A percentile compares a stretch with the other conserved stretches of the same genome.
Conservation (phyloP, 1,140 invertebrate genomes). For the Trachelipus rathkii region DNA sequence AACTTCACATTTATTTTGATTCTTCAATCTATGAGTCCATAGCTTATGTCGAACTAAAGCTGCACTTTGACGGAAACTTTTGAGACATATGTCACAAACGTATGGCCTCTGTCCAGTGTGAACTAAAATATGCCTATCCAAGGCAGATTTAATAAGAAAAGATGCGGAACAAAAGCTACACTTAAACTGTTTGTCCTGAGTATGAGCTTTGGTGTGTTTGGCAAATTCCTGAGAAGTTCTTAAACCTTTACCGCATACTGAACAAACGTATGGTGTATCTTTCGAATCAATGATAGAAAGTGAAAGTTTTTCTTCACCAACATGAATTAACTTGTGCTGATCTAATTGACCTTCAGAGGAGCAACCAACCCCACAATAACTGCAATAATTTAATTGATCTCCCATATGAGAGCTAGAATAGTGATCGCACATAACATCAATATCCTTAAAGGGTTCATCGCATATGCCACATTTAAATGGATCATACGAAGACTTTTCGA, state of each 20-base stretch:
- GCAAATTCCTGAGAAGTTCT: slow-evolving; percentile 51
- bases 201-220: slow-evolving; percentile 60
- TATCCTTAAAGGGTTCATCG: slow-evolving; percentile 42
- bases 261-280: slow-evolving; percentile 38
- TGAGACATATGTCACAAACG: slow-evolving; percentile 48
- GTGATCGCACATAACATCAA: slow-evolving; percentile 42
- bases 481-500: slow-evolving; percentile 39
- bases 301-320: slow-evolving; percentile 38
- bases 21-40: slow-evolving; percentile 43
- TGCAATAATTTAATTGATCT: slow-evolving; percentile 40
- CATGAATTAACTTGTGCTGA: slow-evolving; percentile 39
- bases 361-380: slow-evolving; percentile 42
- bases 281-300: slow-evolving; percentile 40
- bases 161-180: slow-evolving; percentile 98
- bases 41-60: slow-evolving; percentile 42
- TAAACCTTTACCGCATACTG: slow-evolving; percentile 76
- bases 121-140: slow-evolving; percentile 97
- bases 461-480: slow-evolving; percentile 45
- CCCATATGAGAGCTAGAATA: slow-evolving; percentile 42
- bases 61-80: slow-evolving; percentile 66
- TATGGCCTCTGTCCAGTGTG: slow-evolving; percentile 59
- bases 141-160: slow-evolving; percentile 91
- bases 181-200: slow-evolving; percentile 94
- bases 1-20: slow-evolving; percentile 44
- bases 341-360: slow-evolving; percentile 40